Conservation (phyloP, 2,888 invertebrate species). For the Smittia aterrima region DNA sequence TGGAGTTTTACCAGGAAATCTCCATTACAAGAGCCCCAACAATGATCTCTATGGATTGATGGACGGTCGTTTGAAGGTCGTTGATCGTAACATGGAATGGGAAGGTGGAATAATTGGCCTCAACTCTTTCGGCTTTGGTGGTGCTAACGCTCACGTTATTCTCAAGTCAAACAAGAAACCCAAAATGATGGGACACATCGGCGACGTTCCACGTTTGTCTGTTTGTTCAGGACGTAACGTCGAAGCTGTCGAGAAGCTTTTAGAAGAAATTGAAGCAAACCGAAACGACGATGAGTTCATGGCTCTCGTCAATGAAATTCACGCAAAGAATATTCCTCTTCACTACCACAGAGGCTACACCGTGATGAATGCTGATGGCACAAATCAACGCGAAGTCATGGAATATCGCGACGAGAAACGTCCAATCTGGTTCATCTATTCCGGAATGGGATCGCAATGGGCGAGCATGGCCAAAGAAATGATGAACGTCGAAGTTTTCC, state of each 20-base stretch:
- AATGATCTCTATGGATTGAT: conserved; percentile 84
- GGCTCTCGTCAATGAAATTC: conserved; percentile 73
- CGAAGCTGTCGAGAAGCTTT: conserved; percentile 66
- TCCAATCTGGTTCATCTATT: conserved; percentile 92
- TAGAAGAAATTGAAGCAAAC: conserved; percentile 62
- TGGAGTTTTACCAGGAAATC: conserved; percentile 83
- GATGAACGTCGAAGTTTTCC: conserved; percentile 79
- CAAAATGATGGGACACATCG: conserved; percentile 59
- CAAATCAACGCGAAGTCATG: conserved; percentile 56
- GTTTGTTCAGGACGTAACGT: conserved; percentile 83
- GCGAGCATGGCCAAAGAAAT: conserved; percentile 89
- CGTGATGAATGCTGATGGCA: conserved; percentile 61
- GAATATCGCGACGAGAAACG: conserved; percentile 61
- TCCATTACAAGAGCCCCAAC: conserved; percentile 86
- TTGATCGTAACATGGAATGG: conserved; percentile 78
- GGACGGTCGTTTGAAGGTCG: conserved; percentile 89
- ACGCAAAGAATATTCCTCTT: conserved; percentile 66
- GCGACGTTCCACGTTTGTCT: conserved; percentile 66
- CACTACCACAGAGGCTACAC: conserved; percentile 81
- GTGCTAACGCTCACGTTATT: conserved; percentile 91
- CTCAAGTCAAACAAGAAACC: conserved; percentile 76
- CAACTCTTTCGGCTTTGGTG: conserved; percentile 98
- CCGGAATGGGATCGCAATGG: conserved; percentile 99
- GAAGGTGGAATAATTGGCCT: conserved; percentile 88
- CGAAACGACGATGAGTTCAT: conserved; percentile 71